These are phyloP conservation scores for Strix uralensis DNA, from an alignment of 2,113 vertebrate species.

Conservation along the genomic window DNA sequence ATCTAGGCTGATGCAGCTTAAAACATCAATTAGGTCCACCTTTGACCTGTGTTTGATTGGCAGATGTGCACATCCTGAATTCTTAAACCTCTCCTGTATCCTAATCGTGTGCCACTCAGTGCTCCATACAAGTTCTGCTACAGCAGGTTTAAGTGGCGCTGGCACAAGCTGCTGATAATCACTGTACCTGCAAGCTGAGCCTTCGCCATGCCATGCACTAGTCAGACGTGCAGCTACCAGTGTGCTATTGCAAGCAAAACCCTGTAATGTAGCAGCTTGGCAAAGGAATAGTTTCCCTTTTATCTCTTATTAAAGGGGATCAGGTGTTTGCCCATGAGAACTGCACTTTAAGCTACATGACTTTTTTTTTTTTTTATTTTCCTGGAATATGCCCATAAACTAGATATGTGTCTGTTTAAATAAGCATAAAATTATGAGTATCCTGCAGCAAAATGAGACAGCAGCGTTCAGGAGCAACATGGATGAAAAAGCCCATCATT, in stretches of 20 bases:
- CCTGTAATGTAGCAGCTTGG: neutral
- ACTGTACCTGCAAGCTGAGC: neutral
- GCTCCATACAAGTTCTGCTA: neutral
- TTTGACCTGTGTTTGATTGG: neutral
- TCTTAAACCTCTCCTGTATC: neutral
- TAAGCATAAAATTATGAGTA: conserved; percentile 76
- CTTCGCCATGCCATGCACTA: neutral
- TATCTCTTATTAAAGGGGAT: conserved; percentile 78
- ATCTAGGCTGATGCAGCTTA: neutral
- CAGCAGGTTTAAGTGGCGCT: neutral
- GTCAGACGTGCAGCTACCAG: conserved; percentile 11
- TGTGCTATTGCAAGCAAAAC: neutral
- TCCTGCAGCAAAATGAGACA: conserved; percentile 76
- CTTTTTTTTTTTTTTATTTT: neutral
- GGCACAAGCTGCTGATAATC: neutral
- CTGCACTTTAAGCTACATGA: conserved; percentile 64
- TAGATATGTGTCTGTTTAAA: conserved; percentile 80
- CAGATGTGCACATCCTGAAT: neutral
- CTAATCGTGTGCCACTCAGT: neutral
- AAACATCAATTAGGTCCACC: neutral
- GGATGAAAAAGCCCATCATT: conserved; percentile 17
- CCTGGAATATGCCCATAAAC: conserved; percentile 75
- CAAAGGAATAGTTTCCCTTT: conserved; percentile 47
- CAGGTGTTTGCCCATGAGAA: conserved; percentile 83
- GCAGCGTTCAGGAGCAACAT: conserved; percentile 46